Evolutionary conservation across 2,888 invertebrate genomes (phyloP), one percentile per base, ranked within the genome.

Genomic region (Hypena proboscidalis): DNA sequence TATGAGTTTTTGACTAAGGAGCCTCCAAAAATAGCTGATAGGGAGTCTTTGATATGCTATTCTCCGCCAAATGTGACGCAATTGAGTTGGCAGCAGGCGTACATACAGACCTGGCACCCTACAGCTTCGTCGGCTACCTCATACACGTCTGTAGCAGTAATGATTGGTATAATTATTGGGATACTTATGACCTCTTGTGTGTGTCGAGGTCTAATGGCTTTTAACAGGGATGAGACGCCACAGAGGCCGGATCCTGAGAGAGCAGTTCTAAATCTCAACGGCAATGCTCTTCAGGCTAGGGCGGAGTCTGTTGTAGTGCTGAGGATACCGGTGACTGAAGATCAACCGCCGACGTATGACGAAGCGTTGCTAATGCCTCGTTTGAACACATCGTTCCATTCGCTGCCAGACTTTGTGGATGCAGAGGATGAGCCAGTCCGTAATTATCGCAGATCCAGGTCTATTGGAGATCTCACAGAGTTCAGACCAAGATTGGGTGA

Each of bases 321-420:
- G 60, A 67, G 90, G 35, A 72, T 88, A 22, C 87, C 88, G 6
- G 42, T 88, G 20, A 71, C 58, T 0, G 86, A 87, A 30, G 90
- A 90, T 52, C 67, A 81, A 1, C 94, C 96, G 22, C 96, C 96
- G 0, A 94, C 92, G 6, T 96, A 96, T 66, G 95, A 94, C 43
- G 96, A 95, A 74, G 96, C 96, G 0, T 80, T 96, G 14, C 83
- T 94, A 20, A 94, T 96, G 93, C 95, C 95, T 4, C 92, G 94
- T 43, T 70, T 95, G 33, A 93, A 93, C 53, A 80, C 93, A 1
- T 94, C 94, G 0, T 93, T 92, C 58, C 93, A 93, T 58, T 93
- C 93, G 0, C 58, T 92, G 8, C 90, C 91, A 27, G 91, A 90
- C 50, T 86, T 91, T 11, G 70, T 91, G 0, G 87, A 88, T 9